Conservation (phyloP, 1,140 invertebrate genomes). For the Armadillidium nasatum region DNA sequence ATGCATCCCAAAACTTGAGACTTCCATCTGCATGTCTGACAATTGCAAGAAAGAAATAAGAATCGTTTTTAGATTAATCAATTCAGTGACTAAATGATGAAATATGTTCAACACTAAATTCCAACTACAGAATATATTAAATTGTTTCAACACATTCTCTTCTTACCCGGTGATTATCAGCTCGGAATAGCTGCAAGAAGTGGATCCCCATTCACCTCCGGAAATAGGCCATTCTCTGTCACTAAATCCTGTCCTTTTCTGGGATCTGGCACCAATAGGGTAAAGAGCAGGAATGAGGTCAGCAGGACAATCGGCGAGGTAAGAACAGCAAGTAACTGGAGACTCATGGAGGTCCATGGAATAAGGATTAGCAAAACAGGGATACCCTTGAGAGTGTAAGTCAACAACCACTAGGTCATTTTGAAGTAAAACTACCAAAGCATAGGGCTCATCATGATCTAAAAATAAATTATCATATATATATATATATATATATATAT, state of each 20-base stretch:
- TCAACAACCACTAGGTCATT: slow-evolving; percentile 98
- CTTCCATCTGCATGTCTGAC: slow-evolving; percentile 90
- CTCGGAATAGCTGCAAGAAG: slow-evolving; percentile 91
- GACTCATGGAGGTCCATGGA: slow-evolving; percentile 83
- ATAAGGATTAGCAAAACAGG: slow-evolving; percentile 98
- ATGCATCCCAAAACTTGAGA: slow-evolving; percentile 96
- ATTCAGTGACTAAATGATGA: too few relatives aligned
- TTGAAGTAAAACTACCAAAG: slow-evolving; percentile 92
- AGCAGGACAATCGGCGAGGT: slow-evolving; percentile 93
- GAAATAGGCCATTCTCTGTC: slow-evolving; percentile 92
- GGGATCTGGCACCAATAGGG: slow-evolving; percentile 70
- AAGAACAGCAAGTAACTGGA: slow-evolving; percentile 74
- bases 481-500: too few relatives aligned
- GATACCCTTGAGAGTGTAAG: slow-evolving; percentile 87
- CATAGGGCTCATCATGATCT: slow-evolving; percentile 96
- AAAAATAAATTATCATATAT: slow-evolving; percentile 30
- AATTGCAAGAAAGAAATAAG: slow-evolving; percentile 34
- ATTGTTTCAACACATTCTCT: too few relatives aligned
- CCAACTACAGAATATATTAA: too few relatives aligned
- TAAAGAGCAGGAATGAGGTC: slow-evolving; percentile 93
- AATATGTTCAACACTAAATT: too few relatives aligned
- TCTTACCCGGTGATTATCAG: slow-evolving; percentile 88
- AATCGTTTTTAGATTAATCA: too few relatives aligned
- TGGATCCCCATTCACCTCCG: slow-evolving; percentile 83
- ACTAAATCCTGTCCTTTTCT: slow-evolving; percentile 77